These are phyloP conservation scores for Indicator maculatus DNA, from an alignment of 2,113 vertebrate species.

Conservation along the genomic window DNA sequence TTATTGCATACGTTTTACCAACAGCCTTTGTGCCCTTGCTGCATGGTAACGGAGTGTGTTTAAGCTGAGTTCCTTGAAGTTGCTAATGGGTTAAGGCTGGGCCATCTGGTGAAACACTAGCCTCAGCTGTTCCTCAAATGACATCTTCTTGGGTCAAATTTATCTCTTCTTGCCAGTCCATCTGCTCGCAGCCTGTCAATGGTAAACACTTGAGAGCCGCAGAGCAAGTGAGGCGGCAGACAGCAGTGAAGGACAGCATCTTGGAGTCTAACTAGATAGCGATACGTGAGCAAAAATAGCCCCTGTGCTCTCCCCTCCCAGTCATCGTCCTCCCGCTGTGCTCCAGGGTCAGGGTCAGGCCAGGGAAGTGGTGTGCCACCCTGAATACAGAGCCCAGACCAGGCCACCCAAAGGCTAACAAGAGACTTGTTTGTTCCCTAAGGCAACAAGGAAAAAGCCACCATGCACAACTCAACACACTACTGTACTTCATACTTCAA, in stretches of 20 bases:
- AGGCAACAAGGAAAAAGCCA: neutral
- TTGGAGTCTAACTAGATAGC: constrained; percentile 71
- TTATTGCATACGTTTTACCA: constrained; percentile 44
- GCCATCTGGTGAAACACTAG: constrained; percentile 93
- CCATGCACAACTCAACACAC: neutral
- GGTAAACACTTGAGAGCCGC: constrained; percentile 81
- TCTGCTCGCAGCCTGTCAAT: constrained; percentile 84
- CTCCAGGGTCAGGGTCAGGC: constrained; percentile 71
- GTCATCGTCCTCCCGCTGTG: neutral
- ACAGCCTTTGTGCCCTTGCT: neutral
- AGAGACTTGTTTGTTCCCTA: constrained; percentile 10
- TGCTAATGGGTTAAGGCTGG: constrained; percentile 80
- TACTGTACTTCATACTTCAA: neutral
- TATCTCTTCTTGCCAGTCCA: constrained; percentile 85
- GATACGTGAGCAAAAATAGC: constrained; percentile 65
- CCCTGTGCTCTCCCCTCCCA: neutral
- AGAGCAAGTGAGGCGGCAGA: constrained; percentile 76
- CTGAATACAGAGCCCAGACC: neutral
- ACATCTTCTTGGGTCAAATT: constrained; percentile 88
- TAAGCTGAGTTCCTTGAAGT: constrained; percentile 67
- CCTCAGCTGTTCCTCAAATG: constrained; percentile 88
- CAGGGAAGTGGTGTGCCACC: neutral
- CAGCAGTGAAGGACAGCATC: constrained; percentile 72
- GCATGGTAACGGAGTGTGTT: neutral
- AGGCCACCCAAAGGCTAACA: neutral